phyloP scores from a whole-genome alignment of 2,888 invertebrate genomes.

The Siphonodentalium dalli region DNA sequence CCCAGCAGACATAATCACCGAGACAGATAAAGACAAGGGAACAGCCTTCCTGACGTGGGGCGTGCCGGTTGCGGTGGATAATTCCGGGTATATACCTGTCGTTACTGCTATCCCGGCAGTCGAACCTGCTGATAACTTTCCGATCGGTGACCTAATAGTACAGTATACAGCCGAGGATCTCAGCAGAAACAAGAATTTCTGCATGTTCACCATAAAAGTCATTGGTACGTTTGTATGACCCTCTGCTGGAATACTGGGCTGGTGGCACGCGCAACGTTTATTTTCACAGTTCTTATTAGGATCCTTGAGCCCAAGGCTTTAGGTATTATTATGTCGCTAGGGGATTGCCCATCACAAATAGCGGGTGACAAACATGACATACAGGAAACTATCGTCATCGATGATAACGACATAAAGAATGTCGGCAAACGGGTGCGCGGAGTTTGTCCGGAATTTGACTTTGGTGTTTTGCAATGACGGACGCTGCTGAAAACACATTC shows the following conservation, averaged over 20 bases:
- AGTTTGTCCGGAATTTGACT: too few relatives aligned
- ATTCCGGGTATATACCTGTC: slow-evolving; percentile 70
- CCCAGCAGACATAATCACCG: slow-evolving; percentile 68
- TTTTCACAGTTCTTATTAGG: too few relatives aligned
- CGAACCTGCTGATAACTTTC: slow-evolving; percentile 69
- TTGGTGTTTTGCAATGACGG: too few relatives aligned
- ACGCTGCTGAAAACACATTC: too few relatives aligned
- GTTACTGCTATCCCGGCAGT: slow-evolving; percentile 72
- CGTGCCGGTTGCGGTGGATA: slow-evolving; percentile 69
- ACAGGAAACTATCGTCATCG: too few relatives aligned
- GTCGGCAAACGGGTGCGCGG: too few relatives aligned
- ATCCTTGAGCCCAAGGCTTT: too few relatives aligned
- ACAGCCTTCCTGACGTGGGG: slow-evolving; percentile 70
- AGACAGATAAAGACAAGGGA: slow-evolving; percentile 68
- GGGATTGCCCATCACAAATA: too few relatives aligned
- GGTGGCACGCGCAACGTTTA: too few relatives aligned
- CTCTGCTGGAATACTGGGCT: background rate
- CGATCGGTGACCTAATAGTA: slow-evolving; percentile 71
- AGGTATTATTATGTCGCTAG: too few relatives aligned
- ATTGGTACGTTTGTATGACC: slow-evolving; percentile 40
- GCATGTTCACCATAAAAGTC: slow-evolving; percentile 71
- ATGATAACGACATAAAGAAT: too few relatives aligned
- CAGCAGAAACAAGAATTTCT: slow-evolving; percentile 71
- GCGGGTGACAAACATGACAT: too few relatives aligned
- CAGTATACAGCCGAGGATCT: slow-evolving; percentile 73